Conservation (phyloP, 2,797 vertebrate genomes). For the Botia kubotai region DNA sequence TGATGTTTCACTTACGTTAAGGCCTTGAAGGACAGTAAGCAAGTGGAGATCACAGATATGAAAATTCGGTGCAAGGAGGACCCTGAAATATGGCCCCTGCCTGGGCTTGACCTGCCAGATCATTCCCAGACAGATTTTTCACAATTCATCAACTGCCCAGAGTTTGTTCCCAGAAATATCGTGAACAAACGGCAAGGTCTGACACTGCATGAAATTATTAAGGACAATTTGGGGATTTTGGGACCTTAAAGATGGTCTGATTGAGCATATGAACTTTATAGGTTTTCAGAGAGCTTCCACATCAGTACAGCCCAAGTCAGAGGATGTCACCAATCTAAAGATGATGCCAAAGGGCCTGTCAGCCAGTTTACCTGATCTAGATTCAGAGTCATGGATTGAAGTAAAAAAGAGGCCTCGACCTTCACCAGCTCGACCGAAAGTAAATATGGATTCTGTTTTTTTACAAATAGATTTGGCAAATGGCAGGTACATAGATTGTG, state of each 20-base stretch:
- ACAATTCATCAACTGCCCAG: conserved; percentile 95
- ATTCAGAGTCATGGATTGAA: conserved; percentile 98
- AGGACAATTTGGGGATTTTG: too few species aligned
- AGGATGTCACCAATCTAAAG: conserved; percentile 92
- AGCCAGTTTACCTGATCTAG: conserved; percentile 93
- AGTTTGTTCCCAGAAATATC: conserved; percentile 85
- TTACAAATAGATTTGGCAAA: too few species aligned
- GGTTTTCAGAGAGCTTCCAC: conserved; percentile 83
- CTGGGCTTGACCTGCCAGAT: conserved; percentile 83
- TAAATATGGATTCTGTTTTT: conserved; percentile 49
- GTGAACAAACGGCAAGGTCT: conserved; percentile 40
- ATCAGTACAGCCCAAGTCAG: conserved; percentile 79
- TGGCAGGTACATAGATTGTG: too few species aligned
- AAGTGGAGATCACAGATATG: conserved; percentile 94
- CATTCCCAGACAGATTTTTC: conserved; percentile 92
- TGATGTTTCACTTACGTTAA: conserved; percentile 57
- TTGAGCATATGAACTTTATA: conserved; percentile 42
- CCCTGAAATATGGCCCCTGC: conserved; percentile 93
- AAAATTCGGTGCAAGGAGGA: conserved; percentile 94
- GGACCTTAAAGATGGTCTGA: too few species aligned
- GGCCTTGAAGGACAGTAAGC: conserved; percentile 95
- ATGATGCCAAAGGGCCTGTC: conserved; percentile 96
- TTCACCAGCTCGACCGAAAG: conserved; percentile 90
- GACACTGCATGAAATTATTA: too few species aligned
- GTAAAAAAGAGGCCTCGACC: conserved; percentile 96